A percentile compares a stretch with the other conserved stretches of the same genome.
These are phyloP conservation scores for Acanthaster planci DNA, from an alignment of 35 echinoderm and acorn worm species.

Conservation along the genomic window DNA sequence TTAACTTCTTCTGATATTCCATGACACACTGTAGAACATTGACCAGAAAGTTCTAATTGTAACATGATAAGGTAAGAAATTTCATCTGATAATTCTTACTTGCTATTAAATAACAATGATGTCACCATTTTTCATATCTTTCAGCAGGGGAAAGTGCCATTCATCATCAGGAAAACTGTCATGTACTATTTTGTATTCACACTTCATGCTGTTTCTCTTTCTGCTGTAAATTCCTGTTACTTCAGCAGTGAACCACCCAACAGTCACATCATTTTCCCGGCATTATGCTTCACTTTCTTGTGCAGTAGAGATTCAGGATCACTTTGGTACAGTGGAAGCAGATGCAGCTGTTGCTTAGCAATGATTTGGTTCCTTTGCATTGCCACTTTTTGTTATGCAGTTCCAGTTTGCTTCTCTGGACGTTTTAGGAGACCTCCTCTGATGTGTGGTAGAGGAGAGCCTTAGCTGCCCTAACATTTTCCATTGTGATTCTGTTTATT, in stretches of 20 bases:
- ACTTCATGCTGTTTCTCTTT: neutral
- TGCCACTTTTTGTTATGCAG: neutral
- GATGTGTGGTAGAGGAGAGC: too few relatives aligned
- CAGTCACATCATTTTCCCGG: conserved; percentile 1
- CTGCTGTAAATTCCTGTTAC: conserved; percentile 24
- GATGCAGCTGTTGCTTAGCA: too few relatives aligned
- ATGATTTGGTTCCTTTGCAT: too few relatives aligned
- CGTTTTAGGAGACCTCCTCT: too few relatives aligned
- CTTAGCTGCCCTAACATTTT: too few relatives aligned
- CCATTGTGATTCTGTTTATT: neutral
- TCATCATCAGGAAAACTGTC: conserved; percentile 33
- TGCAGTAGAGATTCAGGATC: conserved; percentile 8
- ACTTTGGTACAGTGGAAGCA: too few relatives aligned
- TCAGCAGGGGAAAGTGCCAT: conserved; percentile 14
- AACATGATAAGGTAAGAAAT: too few relatives aligned
- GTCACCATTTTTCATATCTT: conserved; percentile 33
- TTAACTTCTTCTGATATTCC: too few relatives aligned
- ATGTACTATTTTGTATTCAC: conserved; percentile 5
- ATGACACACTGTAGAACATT: too few relatives aligned
- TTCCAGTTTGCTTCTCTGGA: too few relatives aligned
- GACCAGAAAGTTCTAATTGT: too few relatives aligned
- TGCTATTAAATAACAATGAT: neutral
- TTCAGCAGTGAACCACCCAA: neutral
- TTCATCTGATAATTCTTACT: too few relatives aligned
- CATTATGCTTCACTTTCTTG: conserved; percentile 28